Percentiles rank a stretch among this genome's conserved stretches.
Evolutionary conservation across 2,797 vertebrate genomes (phyloP).

Genomic region (Enoplosus armatus): DNA sequence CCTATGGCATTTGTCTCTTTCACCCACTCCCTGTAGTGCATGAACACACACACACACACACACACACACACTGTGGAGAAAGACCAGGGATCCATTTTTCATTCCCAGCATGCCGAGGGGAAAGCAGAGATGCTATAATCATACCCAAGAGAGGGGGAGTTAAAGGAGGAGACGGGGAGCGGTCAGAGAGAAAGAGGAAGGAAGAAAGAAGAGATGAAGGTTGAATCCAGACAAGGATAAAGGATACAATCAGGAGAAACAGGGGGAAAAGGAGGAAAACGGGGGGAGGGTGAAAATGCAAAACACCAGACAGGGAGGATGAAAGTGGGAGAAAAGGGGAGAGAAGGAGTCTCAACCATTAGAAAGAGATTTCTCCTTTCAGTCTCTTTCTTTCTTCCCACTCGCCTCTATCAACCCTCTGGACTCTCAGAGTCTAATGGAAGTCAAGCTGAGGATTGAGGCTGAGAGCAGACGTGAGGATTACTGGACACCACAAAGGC

Average conservation of each 20-base stretch:
- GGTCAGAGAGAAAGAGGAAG: constrained; percentile 3
- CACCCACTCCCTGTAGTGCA: constrained; percentile 16
- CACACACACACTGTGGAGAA: constrained; percentile 6
- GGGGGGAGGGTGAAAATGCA: not conserved
- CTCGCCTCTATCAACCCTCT: constrained; percentile 29
- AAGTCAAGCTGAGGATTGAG: constrained; percentile 37
- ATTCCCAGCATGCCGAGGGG: constrained; percentile 51
- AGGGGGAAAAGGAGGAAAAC: not conserved
- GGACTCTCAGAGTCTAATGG: constrained; percentile 26
- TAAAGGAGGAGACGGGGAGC: constrained; percentile 2
- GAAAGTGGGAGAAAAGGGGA: not conserved
- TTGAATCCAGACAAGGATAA: constrained; percentile 12
- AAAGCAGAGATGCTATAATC: constrained; percentile 46
- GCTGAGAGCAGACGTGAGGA: constrained; percentile 1
- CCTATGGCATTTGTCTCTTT: constrained; percentile 45
- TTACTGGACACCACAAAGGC: constrained; percentile 2
- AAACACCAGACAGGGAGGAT: not conserved
- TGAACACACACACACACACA: constrained; percentile 22
- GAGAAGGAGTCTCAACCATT: not conserved
- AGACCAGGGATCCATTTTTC: constrained; percentile 52
- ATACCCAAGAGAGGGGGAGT: constrained; percentile 24
- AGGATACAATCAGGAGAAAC: constrained; percentile 4
- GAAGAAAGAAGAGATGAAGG: constrained; percentile 1
- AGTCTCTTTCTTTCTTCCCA: not conserved
- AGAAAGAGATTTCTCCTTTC: constrained; percentile 30